Percentiles rank a stretch among this genome's conserved stretches.
Conservation (phyloP, 1,140 invertebrate genomes). For the Sycophaga agraensis region DNA sequence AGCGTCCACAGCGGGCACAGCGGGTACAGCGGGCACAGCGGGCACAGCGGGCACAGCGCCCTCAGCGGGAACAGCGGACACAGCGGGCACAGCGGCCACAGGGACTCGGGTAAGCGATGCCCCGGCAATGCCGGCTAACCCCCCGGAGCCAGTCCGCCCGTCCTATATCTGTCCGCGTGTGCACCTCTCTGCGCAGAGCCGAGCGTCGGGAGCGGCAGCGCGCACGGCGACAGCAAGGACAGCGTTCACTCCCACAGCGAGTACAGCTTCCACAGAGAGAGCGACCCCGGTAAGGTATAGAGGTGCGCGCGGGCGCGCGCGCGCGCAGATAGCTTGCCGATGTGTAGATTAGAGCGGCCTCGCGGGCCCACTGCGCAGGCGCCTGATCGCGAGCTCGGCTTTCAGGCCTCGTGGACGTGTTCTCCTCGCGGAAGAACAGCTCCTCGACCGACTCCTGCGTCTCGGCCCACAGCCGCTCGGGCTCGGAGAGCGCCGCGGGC, state of each 20-base stretch:
- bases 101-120: constrained; percentile 47
- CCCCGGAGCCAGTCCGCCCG: too few relatives aligned
- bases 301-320: too few relatives aligned
- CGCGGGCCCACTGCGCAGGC: neutral
- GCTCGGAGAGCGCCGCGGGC: constrained; percentile 57
- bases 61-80: too few relatives aligned
- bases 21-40: too few relatives aligned
- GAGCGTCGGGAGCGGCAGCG: constrained; percentile 50
- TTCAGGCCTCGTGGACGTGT: constrained; percentile 42
- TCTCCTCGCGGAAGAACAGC: constrained; percentile 65
- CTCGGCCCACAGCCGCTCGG: constrained; percentile 63
- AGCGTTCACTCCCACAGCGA: constrained; percentile 52
- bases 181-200: constrained; percentile 39
- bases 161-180: neutral
- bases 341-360: too few relatives aligned
- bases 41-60: too few relatives aligned
- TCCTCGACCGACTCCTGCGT: constrained; percentile 66
- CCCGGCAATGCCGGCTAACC: too few relatives aligned
- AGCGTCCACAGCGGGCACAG: constrained; percentile 47
- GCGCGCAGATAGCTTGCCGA: too few relatives aligned
- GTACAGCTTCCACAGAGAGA: constrained; percentile 46
- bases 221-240: constrained; percentile 52
- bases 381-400: neutral
- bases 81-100: constrained; percentile 48
- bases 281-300: constrained; percentile 50